phyloP scores from a whole-genome alignment of 2,888 invertebrate genomes.

The Stenchaetothrips biformis region DNA sequence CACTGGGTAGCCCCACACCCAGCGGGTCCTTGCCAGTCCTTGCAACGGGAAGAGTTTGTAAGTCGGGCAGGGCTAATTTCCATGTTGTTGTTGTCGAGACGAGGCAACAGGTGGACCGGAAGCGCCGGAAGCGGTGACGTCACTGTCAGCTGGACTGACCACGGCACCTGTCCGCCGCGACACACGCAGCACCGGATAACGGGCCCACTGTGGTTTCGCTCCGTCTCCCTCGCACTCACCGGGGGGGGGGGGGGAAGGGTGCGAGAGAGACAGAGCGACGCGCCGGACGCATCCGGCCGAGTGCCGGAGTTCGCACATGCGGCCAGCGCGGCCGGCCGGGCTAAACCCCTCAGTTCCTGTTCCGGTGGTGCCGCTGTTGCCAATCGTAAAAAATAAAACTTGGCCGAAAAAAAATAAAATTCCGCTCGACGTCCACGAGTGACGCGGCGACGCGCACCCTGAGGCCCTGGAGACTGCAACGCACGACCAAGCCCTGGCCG shows the following conservation, averaged over 20 bases:
- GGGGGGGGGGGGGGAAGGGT: too few species aligned
- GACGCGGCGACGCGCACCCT: too few species aligned
- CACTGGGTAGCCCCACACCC: too few species aligned
- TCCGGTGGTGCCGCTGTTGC: neutral
- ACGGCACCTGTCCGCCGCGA: neutral
- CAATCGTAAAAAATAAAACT: too few species aligned
- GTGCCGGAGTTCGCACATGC: conserved; percentile 7
- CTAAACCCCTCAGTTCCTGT: conserved; percentile 17
- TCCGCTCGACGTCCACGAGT: too few species aligned
- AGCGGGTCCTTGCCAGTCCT: too few species aligned
- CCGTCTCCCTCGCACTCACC: neutral
- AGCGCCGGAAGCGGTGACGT: conserved; percentile 8
- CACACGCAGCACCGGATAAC: neutral
- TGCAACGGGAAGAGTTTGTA: too few species aligned
- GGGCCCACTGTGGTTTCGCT: neutral
- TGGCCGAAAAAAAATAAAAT: too few species aligned
- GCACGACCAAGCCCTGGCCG: too few species aligned
- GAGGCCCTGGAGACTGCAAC: too few species aligned
- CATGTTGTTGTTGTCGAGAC: too few species aligned
- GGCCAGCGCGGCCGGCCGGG: neutral
- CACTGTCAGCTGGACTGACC: neutral
- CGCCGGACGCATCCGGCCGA: neutral
- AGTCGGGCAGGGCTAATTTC: too few species aligned
- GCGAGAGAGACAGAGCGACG: neutral
- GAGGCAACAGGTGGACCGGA: neutral